Conservation (phyloP, 2,888 invertebrate genomes). For the Boloria euphrosyne region DNA sequence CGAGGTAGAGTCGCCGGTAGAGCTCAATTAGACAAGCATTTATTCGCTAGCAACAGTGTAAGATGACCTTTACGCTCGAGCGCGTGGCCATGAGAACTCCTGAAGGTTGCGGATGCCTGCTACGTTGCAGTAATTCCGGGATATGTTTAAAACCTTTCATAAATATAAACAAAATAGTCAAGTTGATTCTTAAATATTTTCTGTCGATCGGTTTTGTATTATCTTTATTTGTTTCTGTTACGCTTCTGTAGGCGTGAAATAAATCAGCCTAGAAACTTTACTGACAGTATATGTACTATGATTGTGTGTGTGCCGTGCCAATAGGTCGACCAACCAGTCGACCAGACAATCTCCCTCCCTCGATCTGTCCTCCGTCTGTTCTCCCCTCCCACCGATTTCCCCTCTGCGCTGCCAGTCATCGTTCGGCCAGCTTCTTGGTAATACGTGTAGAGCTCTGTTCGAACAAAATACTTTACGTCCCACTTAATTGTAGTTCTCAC, state of each 20-base stretch:
- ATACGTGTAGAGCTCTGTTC: slow-evolving; percentile 49
- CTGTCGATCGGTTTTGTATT: slow-evolving; percentile 19
- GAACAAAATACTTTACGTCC: slow-evolving; percentile 70
- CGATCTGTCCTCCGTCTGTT: slow-evolving; percentile 70
- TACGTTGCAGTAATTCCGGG: slow-evolving; percentile 24
- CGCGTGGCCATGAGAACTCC: slow-evolving; percentile 71
- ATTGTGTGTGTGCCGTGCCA: slow-evolving; percentile 70
- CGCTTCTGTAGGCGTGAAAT: slow-evolving; percentile 55
- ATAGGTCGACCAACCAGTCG: slow-evolving; percentile 81
- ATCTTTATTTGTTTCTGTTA: slow-evolving; percentile 38
- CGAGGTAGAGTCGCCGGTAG: slow-evolving; percentile 30
- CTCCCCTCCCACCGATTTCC: slow-evolving; percentile 54
- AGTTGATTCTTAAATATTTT: slow-evolving; percentile 1
- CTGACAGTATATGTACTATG: slow-evolving; percentile 48
- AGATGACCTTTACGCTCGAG: slow-evolving; percentile 72
- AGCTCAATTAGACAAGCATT: slow-evolving; percentile 54
- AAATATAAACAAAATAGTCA: too few species aligned
- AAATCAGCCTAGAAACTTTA: slow-evolving; percentile 67
- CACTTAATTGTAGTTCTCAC: slow-evolving; percentile 68
- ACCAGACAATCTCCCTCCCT: slow-evolving; percentile 77
- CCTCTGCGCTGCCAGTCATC: slow-evolving; percentile 70
- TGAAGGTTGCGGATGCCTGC: slow-evolving; percentile 64
- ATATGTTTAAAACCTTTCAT: too few species aligned
- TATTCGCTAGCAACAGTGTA: slow-evolving; percentile 57
- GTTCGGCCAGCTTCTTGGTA: slow-evolving; percentile 54